Base-by-base conservation (phyloP, 2,888 invertebrate genomes). In the Synergus gifuensis region DNA sequence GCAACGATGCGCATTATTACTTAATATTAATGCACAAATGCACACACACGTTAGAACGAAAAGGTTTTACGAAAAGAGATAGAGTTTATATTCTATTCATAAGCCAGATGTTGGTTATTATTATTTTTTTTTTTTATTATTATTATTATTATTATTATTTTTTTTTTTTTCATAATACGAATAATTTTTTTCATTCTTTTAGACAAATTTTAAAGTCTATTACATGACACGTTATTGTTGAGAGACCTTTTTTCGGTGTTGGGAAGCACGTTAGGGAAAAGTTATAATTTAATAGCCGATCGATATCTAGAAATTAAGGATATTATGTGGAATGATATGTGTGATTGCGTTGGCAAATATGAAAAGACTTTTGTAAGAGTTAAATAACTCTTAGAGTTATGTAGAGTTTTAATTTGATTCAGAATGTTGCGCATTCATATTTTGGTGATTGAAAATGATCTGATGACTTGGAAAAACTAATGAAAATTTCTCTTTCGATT, bases 201-300 rank as follows among this genome's bases (percentile, higher is more conserved):
- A 58, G 49, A 73, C 73, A 73, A 73, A 73, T 73, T 54, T 58
- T 73, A 73, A 49, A 73, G 73, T 73, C 73, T 73, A 58, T 73
- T 73, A 73, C 79, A 83, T 73, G 73, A 82, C 78, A 81, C 83
- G 82, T 84, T 83, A 77, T 86, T 86, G 54, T 54, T 73, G 73
- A 73, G 80, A 84, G 81, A 82, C 84, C 82, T 83, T 84, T 86
- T 84, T 87, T 88, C 80, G 88, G 88, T 88, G 88, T 87, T 88
- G 88, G 88, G 88, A 86, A 83, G 84, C 86, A 85, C 85, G 42
- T 83, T 85, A 85, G 77, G 77, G 78, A 82, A 81, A 79, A 76
- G 83, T 80, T 78, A 77, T 79, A 79, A 79, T 77, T 79, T 82
- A 82, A 64, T 83, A 81, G 81, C 81, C 64, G 79, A 81, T 81